Base-by-base conservation (phyloP, 2,888 invertebrate genomes). In the Erebia ligea region DNA sequence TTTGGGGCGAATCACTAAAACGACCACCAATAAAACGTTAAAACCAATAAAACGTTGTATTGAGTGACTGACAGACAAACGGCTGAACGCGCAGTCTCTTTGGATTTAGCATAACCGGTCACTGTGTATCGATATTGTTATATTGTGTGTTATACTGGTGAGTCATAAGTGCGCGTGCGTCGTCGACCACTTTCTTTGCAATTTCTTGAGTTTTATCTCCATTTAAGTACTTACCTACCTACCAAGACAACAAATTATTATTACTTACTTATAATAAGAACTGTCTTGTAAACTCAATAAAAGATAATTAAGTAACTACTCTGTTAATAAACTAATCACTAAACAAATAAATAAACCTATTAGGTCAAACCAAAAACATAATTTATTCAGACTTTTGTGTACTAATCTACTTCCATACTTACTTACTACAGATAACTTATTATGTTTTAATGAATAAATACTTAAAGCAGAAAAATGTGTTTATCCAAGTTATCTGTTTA, bases 61-160 rank as follows among this genome's bases (percentile, higher is more conserved):
- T 58, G 34, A 34, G 40, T 40, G 34, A 9, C 15, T 15, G 34
- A 6, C 34, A 40, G 21, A 40, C 34, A 34, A 34, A 34, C 5
- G 34, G 34, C 34, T 34, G 34, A 34, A 34, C 34, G 34, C 56
- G 50, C 57, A 48, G 65, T 68, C 69, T 72, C 73, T 34, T 34
- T 6, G 34, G 71, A 68, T 72, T 86, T 85, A 81, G 78, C 83
- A 83, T 86, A 84, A 82, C 83, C 76, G 71, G 82, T 80, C 34
- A 78, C 80, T 75, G 69, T 25, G 45, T 11, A 45, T 45, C 2
- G 15, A 34, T 15, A 5, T 19, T 21, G 4, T 56, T 11, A 21
- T 21, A n/a, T 19, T 54, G 34, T 58, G 34, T 34, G n/a, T n/a
- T 15, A n/a, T 6, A 34, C 34, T 1, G 34, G 34, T 58, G 58